phyloP scores from a whole-genome alignment of 2,797 vertebrate species.

The Pachyuromys duprasi region DNA sequence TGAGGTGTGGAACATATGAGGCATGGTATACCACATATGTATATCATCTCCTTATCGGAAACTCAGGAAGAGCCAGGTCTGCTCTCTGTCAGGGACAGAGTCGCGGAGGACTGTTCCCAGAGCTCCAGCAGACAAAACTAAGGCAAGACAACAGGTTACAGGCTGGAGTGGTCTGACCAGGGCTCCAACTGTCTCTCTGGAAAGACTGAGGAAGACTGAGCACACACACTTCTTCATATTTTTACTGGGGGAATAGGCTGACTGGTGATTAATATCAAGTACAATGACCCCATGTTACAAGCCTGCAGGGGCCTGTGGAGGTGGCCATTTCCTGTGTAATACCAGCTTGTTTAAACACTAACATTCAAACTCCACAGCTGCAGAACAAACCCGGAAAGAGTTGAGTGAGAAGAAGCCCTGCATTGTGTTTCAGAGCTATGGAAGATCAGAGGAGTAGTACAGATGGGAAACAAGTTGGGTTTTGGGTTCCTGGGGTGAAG shows the following conservation, averaged over 20 bases:
- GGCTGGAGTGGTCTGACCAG: neutral
- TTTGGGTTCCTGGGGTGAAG: slow-evolving; percentile 55
- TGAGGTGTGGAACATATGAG: slow-evolving; percentile 55
- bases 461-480: slow-evolving; percentile 84
- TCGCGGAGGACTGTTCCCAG: slow-evolving; percentile 36
- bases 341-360: slow-evolving; percentile 92
- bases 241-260: slow-evolving; percentile 82
- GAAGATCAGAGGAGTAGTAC: slow-evolving; percentile 79
- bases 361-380: slow-evolving; percentile 89
- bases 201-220: neutral
- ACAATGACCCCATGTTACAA: slow-evolving; percentile 89
- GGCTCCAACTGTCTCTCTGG: neutral
- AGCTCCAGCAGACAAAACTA: neutral
- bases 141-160: neutral
- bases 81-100: slow-evolving; percentile 33
- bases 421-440: slow-evolving; percentile 84
- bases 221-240: slow-evolving; percentile 74
- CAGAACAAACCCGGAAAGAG: slow-evolving; percentile 89
- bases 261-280: slow-evolving; percentile 89
- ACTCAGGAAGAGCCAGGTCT: slow-evolving; percentile 37
- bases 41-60: slow-evolving; percentile 49
- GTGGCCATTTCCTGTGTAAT: slow-evolving; percentile 91
- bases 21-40: slow-evolving; percentile 14
- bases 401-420: slow-evolving; percentile 87
- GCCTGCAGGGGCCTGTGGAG: slow-evolving; percentile 89